phyloP scores from a whole-genome alignment of 2,888 invertebrate species.

The Pammene fasciana region DNA sequence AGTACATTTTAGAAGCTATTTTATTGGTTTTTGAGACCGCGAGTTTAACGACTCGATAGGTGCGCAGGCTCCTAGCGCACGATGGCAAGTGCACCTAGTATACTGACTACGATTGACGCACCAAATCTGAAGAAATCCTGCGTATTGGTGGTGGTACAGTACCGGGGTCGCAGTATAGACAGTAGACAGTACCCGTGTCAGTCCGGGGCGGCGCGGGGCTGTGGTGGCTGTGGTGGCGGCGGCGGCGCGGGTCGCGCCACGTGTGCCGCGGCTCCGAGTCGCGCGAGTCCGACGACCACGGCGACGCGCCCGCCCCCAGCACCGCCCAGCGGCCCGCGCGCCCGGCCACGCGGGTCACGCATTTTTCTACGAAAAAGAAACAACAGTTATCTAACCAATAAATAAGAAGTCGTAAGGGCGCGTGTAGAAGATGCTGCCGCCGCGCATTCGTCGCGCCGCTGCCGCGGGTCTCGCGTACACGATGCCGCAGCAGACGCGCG shows the following conservation, averaged over 20 bases:
- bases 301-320: conserved; percentile 84
- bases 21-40: conserved; percentile 37
- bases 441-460: no score
- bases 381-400: not conserved
- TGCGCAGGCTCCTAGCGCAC: no score
- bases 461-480: no score
- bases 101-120: no score
- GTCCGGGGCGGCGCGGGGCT: not conserved
- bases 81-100: no score
- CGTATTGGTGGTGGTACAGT: no score
- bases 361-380: not conserved
- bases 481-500: no score
- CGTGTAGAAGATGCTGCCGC: no score
- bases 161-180: not conserved
- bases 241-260: conserved; percentile 14
- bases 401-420: no score
- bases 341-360: conserved; percentile 45
- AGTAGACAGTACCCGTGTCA: not conserved
- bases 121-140: no score
- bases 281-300: conserved; percentile 90
- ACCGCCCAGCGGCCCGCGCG: conserved; percentile 63
- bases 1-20: no score
- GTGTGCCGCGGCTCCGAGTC: conserved; percentile 47
- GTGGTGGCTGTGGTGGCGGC: conserved; percentile 4
- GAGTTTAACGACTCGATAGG: no score